Base-by-base conservation (phyloP, 1,140 invertebrate species). In the Leptopilina boulardi region DNA sequence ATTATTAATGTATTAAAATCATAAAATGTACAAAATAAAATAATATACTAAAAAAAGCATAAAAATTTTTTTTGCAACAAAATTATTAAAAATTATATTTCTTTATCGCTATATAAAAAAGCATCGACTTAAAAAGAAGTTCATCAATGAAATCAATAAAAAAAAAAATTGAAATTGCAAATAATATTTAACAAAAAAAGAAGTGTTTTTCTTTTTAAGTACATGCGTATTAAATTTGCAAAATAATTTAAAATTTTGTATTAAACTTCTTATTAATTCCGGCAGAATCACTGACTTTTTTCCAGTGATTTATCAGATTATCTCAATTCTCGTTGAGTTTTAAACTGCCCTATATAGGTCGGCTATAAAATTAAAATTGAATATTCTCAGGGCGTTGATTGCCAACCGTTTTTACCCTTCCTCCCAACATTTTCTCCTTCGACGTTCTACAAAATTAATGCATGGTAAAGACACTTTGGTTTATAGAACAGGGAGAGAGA, bases 331-430 rank as follows among this genome's bases (percentile, higher is more conserved):
- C 23, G 59, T 34, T 66, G 59, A 66, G 3, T 26, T 66, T 66
- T n/a, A 66, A 66, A 66, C 59, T 66, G 59, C 15, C n/a, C n/a
- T n/a, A n/a, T n/a, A n/a, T n/a, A n/a, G 59, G 59, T 66, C 26
- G 23, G 26, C 10, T 66, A 30, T 66, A 66, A 66, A 66, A 66
- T 66, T 66, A 66, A 66, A 66, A 66, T 66, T 66, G 59, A 66
- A 66, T 66, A 66, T 66, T 66, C 59, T 66, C 23, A 26, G 26
- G 13, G 23, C 59, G 26, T 34, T 66, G 23, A 66, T 30, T 66
- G 59, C 59, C 59, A 66, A 66, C 59, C 23, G 23, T 66, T 66
- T 66, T 26, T 66, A 66, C 23, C 26, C 26, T 66, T 66, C 13
- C 26, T 30, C 13, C 26, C 26, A n/a, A 30, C 59, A 26, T 66